Base-by-base conservation (phyloP, 2,888 invertebrate species). In the Rotaria sp. region DNA sequence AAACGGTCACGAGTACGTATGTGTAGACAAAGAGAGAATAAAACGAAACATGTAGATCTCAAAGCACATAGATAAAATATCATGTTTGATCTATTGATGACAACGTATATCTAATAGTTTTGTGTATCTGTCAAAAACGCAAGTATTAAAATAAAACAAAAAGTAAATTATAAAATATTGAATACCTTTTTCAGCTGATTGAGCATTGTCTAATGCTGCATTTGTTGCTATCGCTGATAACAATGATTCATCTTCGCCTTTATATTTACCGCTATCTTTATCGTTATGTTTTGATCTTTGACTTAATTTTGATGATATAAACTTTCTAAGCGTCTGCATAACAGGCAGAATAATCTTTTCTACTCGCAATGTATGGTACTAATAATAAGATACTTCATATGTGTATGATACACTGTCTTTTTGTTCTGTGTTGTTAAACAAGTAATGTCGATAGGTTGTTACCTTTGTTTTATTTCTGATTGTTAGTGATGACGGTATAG, bases 141-240 rank as follows among this genome's bases (percentile, higher is more conserved):
- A 67, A 67, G 15, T 4, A 35, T 35, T 30, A 4, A 35, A 67
- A 67, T 1, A 8, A n/a, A 15, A 15, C 13, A 50, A 18, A 50
- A 18, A 50, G 5, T 50, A 15, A 50, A 50, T 50, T 15, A 15
- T 18, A n/a, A 50, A 50, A 50, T 50, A 50, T 50, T 15, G 50
- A 67, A 67, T 67, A 67, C 67, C 67, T 67, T 21, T 67, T 38
- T 67, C 67, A 67, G 35, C 35, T 35, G 67, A 67, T 67, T 67
- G 67, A 35, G 15, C 30, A 67, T 35, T 30, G 30, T 2, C 4
- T 18, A 35, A 4, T 18, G 67, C 2, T 21, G 30, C n/a, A 13
- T 13, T 13, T 11, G 67, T 8, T 10, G 67, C 18, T 18, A 8
- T 35, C 21, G 67, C 1, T 10, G 35, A 67, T 30, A n/a, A 30